Percentiles rank a stretch among this genome's conserved stretches.
Evolutionary conservation across 2,113 vertebrate species (phyloP).

Genomic region (Phyllopteryx taeniolatus): DNA sequence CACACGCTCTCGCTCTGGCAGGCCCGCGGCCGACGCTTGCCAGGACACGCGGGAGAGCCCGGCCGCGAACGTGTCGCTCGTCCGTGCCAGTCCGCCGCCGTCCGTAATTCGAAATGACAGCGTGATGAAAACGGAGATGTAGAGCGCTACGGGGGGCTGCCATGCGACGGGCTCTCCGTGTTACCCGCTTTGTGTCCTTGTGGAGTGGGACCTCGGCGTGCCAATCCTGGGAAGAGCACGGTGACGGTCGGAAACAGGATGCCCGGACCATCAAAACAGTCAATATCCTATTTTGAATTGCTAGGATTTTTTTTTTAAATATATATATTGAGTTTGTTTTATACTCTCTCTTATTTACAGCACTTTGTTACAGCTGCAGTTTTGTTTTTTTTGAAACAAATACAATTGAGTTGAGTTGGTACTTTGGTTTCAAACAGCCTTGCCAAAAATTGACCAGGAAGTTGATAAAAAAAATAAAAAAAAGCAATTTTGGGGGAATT

Average conservation of each 20-base stretch:
- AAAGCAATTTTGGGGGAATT: too few species aligned
- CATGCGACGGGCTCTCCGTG: constrained; percentile 38
- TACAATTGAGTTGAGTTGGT: too few species aligned
- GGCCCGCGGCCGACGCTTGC: constrained; percentile 47
- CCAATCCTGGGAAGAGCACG: neutral
- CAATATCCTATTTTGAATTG: too few species aligned
- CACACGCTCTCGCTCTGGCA: constrained; percentile 72
- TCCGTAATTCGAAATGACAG: constrained; percentile 74
- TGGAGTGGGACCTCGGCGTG: constrained; percentile 1
- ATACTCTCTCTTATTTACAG: too few species aligned
- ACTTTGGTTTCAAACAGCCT: too few species aligned
- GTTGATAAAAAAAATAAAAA: too few species aligned
- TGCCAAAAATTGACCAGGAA: too few species aligned
- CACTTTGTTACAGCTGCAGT: too few species aligned
- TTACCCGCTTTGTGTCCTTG: constrained; percentile 43
- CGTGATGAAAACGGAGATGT: constrained; percentile 66
- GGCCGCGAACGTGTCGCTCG: constrained; percentile 71
- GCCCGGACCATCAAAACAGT: neutral
- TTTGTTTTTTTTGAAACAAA: too few species aligned
- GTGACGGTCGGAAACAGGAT: neutral
- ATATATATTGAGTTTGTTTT: too few species aligned
- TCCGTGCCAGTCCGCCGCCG: constrained; percentile 64
- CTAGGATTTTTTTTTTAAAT: too few species aligned
- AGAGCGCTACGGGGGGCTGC: constrained; percentile 49
- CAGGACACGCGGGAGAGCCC: constrained; percentile 68